Evolutionary conservation across 2,888 invertebrate genomes (phyloP).

Genomic region (Palloptera scutellata): DNA sequence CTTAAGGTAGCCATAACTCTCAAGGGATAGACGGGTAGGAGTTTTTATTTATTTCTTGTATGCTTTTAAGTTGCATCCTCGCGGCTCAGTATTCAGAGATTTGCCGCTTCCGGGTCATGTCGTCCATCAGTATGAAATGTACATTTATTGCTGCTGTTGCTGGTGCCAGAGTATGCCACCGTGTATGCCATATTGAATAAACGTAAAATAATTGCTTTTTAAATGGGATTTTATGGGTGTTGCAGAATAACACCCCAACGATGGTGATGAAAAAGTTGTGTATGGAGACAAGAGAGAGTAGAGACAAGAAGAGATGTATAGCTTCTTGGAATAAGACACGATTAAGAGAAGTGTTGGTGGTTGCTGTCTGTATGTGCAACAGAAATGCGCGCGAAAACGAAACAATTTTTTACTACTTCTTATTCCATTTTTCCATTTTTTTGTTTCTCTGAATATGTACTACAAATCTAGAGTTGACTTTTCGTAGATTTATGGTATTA

Average conservation of each 20-base stretch:
- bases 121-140: neutral
- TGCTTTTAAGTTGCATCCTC: no score
- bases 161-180: neutral
- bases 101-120: neutral
- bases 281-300: neutral
- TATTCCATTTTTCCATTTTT: neutral
- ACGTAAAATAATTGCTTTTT: constrained; percentile 53
- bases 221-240: constrained; percentile 45
- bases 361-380: no score
- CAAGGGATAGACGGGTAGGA: no score
- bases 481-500: constrained; percentile 37
- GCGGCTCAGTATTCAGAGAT: no score
- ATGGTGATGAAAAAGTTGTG: constrained; percentile 26
- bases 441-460: neutral
- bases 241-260: constrained; percentile 27
- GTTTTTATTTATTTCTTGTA: no score
- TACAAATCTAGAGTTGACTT: constrained; percentile 32
- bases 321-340: no score
- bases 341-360: no score
- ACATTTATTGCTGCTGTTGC: no score
- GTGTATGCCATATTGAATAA: constrained; percentile 43
- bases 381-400: no score
- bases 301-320: no score
- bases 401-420: no score
- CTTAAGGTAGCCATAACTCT: no score